These are phyloP conservation scores for Papio anubis DNA, from an alignment of 2,113 vertebrate species.

Conservation along the genomic window DNA sequence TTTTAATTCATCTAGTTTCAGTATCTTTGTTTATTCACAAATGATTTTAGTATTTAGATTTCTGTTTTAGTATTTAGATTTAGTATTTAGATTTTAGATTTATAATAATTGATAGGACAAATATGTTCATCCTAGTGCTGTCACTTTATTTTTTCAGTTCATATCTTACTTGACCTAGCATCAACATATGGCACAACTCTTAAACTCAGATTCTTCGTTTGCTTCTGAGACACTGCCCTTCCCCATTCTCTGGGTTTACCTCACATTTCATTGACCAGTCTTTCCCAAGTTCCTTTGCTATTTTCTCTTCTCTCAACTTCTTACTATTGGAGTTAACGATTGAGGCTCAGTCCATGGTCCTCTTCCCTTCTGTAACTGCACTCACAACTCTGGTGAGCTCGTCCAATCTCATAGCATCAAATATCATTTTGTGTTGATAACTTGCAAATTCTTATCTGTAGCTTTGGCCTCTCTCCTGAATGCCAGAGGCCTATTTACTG, in stretches of 20 bases:
- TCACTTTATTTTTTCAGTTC: not conserved
- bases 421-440: not conserved
- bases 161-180: not conserved
- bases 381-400: not conserved
- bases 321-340: not conserved
- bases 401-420: not conserved
- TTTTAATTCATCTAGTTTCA: not conserved
- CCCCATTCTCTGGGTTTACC: not conserved
- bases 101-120: not conserved
- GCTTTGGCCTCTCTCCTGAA: not conserved
- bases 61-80: no score
- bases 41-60: not conserved
- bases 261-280: not conserved
- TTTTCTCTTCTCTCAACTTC: not conserved
- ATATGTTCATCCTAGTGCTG: not conserved
- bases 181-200: not conserved
- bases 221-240: not conserved
- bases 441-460: not conserved
- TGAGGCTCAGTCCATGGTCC: not conserved
- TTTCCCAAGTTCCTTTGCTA: not conserved
- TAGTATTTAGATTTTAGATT: no score
- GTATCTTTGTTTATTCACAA: not conserved
- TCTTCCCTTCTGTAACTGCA: not conserved
- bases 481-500: not conserved
- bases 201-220: not conserved